These are phyloP conservation scores for Orthosia cruda DNA, from an alignment of 2,888 invertebrate genomes.

Conservation along the genomic window DNA sequence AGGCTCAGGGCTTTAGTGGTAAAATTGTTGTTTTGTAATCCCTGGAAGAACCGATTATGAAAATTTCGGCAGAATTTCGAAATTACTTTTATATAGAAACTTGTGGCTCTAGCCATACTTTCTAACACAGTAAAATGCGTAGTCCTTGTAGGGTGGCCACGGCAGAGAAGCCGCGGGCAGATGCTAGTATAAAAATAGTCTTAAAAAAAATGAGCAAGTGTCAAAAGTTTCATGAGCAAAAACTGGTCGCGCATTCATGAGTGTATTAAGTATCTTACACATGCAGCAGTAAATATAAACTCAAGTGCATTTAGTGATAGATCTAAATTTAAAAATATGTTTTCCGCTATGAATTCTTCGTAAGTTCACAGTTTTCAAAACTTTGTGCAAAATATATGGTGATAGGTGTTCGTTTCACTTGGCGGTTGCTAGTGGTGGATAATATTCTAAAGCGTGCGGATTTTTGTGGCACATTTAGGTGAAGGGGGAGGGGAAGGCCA, in stretches of 20 bases:
- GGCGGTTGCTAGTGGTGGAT: not conserved
- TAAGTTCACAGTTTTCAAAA: slow-evolving; percentile 31
- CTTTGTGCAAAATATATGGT: slow-evolving; percentile 31
- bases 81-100: too few relatives aligned
- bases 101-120: too few relatives aligned
- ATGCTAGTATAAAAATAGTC: too few relatives aligned
- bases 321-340: slow-evolving; percentile 10
- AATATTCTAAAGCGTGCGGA: slow-evolving; percentile 11
- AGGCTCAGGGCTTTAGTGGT: too few relatives aligned
- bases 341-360: slow-evolving; percentile 38
- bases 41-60: too few relatives aligned
- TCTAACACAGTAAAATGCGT: too few relatives aligned
- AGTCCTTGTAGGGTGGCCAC: too few relatives aligned
- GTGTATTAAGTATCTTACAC: not conserved
- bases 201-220: too few relatives aligned
- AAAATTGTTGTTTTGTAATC: too few relatives aligned
- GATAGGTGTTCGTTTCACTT: slow-evolving; percentile 7
- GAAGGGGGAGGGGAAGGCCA: too few relatives aligned
- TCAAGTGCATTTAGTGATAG: not conserved
- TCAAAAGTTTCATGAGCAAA: not conserved
- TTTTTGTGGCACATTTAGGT: slow-evolving; percentile 4
- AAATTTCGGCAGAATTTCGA: too few relatives aligned
- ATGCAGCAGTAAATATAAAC: not conserved
- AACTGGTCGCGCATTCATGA: not conserved
- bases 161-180: too few relatives aligned